phyloP scores from a whole-genome alignment of 2,888 invertebrate species.

The Antitype chi region DNA sequence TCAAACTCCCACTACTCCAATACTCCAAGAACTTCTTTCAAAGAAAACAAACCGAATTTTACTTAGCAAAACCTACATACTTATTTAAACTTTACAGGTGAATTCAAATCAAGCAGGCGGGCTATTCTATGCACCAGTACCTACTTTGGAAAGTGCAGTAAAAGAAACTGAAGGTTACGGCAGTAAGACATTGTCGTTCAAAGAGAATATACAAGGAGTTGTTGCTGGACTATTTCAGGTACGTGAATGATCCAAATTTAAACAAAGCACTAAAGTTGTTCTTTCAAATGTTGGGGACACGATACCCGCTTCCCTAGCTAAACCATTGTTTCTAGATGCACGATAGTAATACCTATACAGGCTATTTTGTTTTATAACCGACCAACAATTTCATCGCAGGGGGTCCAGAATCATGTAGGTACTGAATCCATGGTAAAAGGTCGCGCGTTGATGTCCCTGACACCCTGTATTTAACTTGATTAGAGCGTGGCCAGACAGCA shows the following conservation, averaged over 20 bases:
- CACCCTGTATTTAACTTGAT: neutral
- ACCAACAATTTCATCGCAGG: no score
- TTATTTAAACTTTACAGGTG: constrained; percentile 25
- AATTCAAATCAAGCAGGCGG: constrained; percentile 65
- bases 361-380: no score
- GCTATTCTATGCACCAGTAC: constrained; percentile 75
- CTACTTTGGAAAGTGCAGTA: constrained; percentile 79
- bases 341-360: neutral
- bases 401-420: no score
- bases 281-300: no score
- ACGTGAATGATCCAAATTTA: neutral
- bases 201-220: constrained; percentile 82
- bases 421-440: no score
- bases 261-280: neutral
- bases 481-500: neutral
- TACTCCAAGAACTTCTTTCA: neutral
- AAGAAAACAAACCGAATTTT: neutral
- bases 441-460: no score
- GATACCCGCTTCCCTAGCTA: no score
- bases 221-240: constrained; percentile 87
- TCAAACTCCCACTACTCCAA: neutral
- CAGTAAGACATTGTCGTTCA: constrained; percentile 82
- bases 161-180: constrained; percentile 84
- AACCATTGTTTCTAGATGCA: no score
- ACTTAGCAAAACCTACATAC: neutral